A percentile compares a stretch with the other conserved stretches of the same genome.
Evolutionary conservation across 2,797 vertebrate species (phyloP).

Genomic region (Sebastes variabilis): DNA sequence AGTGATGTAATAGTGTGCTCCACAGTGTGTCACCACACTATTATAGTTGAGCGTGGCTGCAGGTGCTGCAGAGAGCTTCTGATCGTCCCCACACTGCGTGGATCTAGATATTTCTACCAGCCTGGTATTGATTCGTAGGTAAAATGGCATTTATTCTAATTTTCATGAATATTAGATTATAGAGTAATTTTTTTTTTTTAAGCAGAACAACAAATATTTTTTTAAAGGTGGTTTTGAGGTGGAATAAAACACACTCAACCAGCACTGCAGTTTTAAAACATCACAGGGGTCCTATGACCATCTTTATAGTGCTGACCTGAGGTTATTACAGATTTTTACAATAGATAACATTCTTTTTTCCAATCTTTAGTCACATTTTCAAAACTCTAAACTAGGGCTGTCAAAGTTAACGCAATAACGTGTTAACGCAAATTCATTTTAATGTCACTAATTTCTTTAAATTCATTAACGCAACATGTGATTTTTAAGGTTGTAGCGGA

Average conservation of each 20-base stretch:
- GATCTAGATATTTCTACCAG: not conserved
- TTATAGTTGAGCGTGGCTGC: not conserved
- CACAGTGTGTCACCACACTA: not conserved
- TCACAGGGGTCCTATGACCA: too few relatives aligned
- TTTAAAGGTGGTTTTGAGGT: not conserved
- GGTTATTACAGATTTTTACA: not conserved
- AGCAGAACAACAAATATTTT: not conserved
- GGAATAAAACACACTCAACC: not conserved
- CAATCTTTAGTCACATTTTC: too few relatives aligned
- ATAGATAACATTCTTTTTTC: too few relatives aligned
- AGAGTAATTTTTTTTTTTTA: not conserved
- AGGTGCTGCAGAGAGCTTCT: not conserved
- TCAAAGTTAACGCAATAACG: too few relatives aligned
- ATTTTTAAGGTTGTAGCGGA: too few relatives aligned
- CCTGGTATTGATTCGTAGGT: not conserved
- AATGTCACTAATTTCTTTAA: too few relatives aligned
- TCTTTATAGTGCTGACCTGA: not conserved
- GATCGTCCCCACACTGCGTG: too few relatives aligned
- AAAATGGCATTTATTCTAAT: not conserved
- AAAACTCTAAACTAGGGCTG: too few relatives aligned
- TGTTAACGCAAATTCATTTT: too few relatives aligned
- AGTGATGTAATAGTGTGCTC: not conserved
- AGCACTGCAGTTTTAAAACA: too few relatives aligned
- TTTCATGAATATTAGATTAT: not conserved
- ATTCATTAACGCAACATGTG: too few relatives aligned